A percentile compares a stretch with the other conserved stretches of the same genome.
These are phyloP conservation scores for Antheraea mylitta DNA, from an alignment of 1,140 invertebrate species.

Conservation along the genomic window DNA sequence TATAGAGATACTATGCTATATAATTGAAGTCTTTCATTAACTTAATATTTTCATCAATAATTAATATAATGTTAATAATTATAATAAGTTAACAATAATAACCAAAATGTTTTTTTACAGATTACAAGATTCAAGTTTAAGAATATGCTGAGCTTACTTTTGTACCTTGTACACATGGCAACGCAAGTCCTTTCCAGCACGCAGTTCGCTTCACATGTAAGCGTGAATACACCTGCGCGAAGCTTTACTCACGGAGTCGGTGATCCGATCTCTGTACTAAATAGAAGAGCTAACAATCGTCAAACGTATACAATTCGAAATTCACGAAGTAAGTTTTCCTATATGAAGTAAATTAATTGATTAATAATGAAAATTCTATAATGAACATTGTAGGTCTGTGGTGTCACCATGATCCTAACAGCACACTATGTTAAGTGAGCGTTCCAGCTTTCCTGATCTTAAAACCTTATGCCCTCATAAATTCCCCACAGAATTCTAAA, in stretches of 20 bases:
- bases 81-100: too few species aligned
- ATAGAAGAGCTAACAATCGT: constrained; percentile 26
- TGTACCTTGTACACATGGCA: constrained; percentile 23
- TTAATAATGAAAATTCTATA: too few species aligned
- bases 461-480: too few species aligned
- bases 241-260: constrained; percentile 74
- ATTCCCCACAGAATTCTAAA: too few species aligned
- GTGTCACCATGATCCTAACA: too few species aligned
- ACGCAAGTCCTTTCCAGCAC: constrained; percentile 34
- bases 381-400: too few species aligned
- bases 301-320: constrained; percentile 29
- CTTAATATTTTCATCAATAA: too few species aligned
- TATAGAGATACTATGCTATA: too few species aligned
- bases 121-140: constrained; percentile 1
- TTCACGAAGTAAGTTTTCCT: constrained; percentile 38
- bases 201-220: constrained; percentile 70
- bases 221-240: constrained; percentile 61
- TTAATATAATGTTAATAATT: too few species aligned
- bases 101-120: not conserved
- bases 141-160: not conserved
- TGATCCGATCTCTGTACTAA: constrained; percentile 43
- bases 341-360: not conserved
- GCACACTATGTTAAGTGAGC: too few species aligned
- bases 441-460: too few species aligned
- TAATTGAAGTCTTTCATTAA: too few species aligned